phyloP scores from a whole-genome alignment of 2,113 vertebrate genomes.

The Lepidothrix coronata region DNA sequence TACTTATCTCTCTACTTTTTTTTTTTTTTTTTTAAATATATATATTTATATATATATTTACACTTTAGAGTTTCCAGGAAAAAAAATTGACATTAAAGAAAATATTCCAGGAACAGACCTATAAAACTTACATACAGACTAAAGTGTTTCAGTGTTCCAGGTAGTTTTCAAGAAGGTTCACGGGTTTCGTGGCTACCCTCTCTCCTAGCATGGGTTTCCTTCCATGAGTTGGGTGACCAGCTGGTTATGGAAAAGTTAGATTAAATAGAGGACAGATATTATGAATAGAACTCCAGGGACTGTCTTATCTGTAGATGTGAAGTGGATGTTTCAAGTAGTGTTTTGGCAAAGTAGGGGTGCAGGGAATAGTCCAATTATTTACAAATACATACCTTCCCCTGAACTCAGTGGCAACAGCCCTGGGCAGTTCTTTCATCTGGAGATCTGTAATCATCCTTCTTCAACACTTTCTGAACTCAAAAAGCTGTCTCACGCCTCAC shows the following conservation, averaged over 20 bases:
- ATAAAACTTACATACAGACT: neutral
- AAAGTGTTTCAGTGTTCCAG: neutral
- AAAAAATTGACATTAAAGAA: neutral
- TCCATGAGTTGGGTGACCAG: neutral
- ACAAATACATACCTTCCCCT: neutral
- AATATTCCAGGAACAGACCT: neutral
- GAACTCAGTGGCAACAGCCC: neutral
- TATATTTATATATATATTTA: neutral
- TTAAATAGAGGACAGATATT: neutral
- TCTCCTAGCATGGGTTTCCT: neutral
- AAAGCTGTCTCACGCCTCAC: accelerated
- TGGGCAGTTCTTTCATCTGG: neutral
- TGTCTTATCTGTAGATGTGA: neutral
- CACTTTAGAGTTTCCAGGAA: neutral
- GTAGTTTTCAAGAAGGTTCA: neutral
- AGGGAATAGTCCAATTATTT: neutral
- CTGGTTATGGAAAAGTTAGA: neutral
- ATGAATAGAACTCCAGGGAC: neutral
- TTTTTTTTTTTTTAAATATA: neutral
- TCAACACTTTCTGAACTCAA: neutral
- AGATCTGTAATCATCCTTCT: neutral
- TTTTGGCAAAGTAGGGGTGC: neutral
- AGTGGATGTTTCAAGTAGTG: neutral
- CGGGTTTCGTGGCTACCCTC: neutral
- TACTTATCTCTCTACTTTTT: neutral